Base-by-base conservation (phyloP, 2,113 vertebrate genomes). In the Calidris pugnax region DNA sequence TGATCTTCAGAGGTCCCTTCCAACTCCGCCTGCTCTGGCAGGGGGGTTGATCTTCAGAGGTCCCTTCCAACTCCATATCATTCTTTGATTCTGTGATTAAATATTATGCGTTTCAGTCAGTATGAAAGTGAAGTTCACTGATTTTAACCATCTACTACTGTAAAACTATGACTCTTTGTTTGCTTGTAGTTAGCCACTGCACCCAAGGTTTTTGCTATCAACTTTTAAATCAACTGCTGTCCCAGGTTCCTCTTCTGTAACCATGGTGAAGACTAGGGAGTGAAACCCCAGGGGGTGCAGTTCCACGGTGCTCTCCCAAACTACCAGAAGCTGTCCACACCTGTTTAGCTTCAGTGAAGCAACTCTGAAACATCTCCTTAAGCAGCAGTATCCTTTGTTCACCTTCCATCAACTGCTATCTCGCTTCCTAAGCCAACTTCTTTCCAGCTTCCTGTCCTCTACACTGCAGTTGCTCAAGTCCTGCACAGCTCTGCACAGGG, bases 401-500 rank as follows among this genome's bases (percentile, higher is more conserved):
- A 27, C 32, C 30, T 66, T 76, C 45, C 50, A 37, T 37, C 9
- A 53, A 64, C 22, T 6, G 7, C 41, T 50, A 45, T 15, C 19
- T 69, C 33, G 27, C 30, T 72, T 82, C 6, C 22, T 26, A 82
- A 41, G 32, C 9, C 55, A 39, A 45, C 2, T 27, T 57, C 9
- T 48, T 69, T 39, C 33, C 63, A 69, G 18, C 5, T n/a, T 10
- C 10, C 5, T 2, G 2, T 67, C 24, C 28, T 14, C 55, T 69
- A 37, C 27, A 6, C 26, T 17, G 35, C 27, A 33, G 37, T 14
- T 0, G 1, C 32, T n/a, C 14, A 55, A 13, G 19, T 18, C 10
- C 17, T 18, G 26, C 1, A 1, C 32, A 43, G 59, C 39, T 24
- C 18, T 0, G 1, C 4, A 13, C 3, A 12, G 6, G 6, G 12